These are phyloP conservation scores for Myrmecobius fasciatus DNA, from an alignment of 2,113 vertebrate species.

Conservation along the genomic window DNA sequence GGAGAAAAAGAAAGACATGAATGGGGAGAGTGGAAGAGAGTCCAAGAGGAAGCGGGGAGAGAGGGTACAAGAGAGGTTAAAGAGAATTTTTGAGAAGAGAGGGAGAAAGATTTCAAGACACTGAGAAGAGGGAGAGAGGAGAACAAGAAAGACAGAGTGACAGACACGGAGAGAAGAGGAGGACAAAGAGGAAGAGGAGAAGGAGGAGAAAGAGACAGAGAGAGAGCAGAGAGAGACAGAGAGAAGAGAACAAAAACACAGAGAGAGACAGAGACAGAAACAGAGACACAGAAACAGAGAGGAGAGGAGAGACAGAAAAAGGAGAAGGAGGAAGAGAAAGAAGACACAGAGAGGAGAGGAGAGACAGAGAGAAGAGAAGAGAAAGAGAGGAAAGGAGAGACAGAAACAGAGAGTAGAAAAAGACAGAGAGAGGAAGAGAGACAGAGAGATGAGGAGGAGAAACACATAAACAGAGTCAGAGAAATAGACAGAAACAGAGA, in stretches of 20 bases:
- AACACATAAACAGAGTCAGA: neutral
- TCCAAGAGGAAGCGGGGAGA: neutral
- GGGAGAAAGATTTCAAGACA: neutral
- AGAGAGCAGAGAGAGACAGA: too few relatives aligned
- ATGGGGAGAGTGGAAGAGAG: neutral
- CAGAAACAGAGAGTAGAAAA: neutral
- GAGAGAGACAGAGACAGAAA: neutral
- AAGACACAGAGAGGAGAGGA: too few relatives aligned
- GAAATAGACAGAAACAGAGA: too few relatives aligned
- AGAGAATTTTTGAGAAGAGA: neutral
- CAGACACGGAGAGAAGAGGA: neutral
- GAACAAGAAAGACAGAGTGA: neutral
- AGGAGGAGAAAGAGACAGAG: too few relatives aligned
- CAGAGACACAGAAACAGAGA: too few relatives aligned
- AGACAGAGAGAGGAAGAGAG: constrained; percentile 43
- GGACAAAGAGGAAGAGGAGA: neutral
- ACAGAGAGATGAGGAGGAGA: neutral
- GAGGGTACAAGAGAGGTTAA: neutral
- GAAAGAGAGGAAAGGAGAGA: neutral
- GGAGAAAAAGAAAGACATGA: neutral
- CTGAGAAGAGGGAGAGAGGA: neutral
- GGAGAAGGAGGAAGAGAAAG: too few relatives aligned
- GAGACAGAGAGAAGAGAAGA: neutral
- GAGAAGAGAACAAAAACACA: too few relatives aligned
- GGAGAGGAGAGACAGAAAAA: neutral